These are phyloP conservation scores for Ormyrus nitidulus DNA, from an alignment of 2,888 invertebrate species.

Conservation along the genomic window DNA sequence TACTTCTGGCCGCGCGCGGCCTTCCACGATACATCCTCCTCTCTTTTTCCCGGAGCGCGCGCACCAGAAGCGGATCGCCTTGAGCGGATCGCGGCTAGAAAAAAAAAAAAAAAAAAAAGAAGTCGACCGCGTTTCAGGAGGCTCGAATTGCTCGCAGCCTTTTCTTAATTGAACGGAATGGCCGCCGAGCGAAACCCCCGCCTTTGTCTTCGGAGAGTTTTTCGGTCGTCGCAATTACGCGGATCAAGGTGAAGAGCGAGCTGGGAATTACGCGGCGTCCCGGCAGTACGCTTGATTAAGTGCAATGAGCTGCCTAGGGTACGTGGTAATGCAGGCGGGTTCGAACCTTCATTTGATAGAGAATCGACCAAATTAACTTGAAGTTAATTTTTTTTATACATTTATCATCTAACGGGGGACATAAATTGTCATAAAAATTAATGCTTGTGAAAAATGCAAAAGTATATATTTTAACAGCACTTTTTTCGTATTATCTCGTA, in stretches of 20 bases:
- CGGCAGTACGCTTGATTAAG: neutral
- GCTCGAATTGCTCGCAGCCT: no score
- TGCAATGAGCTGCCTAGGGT: neutral
- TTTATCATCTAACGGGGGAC: no score
- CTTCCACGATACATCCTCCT: constrained; percentile 15
- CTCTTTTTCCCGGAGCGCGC: neutral
- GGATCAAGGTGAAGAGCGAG: neutral
- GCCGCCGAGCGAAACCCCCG: neutral
- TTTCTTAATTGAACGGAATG: no score
- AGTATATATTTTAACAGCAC: no score
- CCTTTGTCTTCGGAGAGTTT: neutral
- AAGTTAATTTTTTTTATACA: no score
- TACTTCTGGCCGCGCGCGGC: neutral
- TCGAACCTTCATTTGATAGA: no score
- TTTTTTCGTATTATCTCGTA: no score
- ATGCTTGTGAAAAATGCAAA: no score
- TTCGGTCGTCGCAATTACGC: neutral
- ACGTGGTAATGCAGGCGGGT: neutral
- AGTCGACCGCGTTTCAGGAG: no score
- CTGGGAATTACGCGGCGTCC: neutral
- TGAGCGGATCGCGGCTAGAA: neutral
- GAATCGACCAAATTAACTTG: no score
- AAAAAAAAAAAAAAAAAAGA: no score
- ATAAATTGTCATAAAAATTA: no score
- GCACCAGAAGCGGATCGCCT: constrained; percentile 25